These are phyloP conservation scores for Petrolisthes cinctipes DNA, from an alignment of 2,888 invertebrate genomes.

Conservation along the genomic window DNA sequence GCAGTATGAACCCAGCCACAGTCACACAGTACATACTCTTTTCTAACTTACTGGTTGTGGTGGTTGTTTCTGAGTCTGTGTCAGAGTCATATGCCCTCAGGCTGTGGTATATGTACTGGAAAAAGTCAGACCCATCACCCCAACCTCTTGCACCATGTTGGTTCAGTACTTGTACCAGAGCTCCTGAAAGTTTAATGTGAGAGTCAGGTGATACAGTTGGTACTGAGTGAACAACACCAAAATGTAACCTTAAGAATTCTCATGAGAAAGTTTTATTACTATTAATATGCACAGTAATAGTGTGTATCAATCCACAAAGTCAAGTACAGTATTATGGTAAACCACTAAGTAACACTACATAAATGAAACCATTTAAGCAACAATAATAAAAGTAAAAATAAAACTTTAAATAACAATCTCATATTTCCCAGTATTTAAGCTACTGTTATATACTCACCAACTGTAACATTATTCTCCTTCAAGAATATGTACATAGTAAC, in stretches of 20 bases:
- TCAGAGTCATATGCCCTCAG: slow-evolving; percentile 48
- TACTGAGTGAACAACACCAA: too few relatives aligned
- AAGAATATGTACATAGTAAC: slow-evolving; percentile 73
- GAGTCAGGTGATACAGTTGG: not conserved
- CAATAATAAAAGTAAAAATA: not conserved
- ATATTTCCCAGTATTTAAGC: not conserved
- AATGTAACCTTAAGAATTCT: too few relatives aligned
- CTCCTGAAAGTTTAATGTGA: slow-evolving; percentile 11
- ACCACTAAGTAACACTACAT: not conserved
- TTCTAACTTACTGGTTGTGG: slow-evolving; percentile 14
- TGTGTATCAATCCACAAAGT: too few relatives aligned
- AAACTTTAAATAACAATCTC: not conserved
- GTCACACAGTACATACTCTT: not conserved
- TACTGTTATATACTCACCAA: slow-evolving; percentile 72
- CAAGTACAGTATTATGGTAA: too few relatives aligned
- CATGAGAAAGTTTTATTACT: not conserved
- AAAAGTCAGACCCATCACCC: slow-evolving; percentile 50
- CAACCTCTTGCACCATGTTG: slow-evolving; percentile 42
- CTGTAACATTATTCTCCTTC: slow-evolving; percentile 74
- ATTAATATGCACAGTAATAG: not conserved
- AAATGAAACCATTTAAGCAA: not conserved
- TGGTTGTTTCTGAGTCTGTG: slow-evolving; percentile 35
- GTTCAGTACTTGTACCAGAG: slow-evolving; percentile 31
- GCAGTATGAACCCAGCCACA: too few relatives aligned
- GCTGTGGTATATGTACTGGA: slow-evolving; percentile 46